These are phyloP conservation scores for Chlorospingus semifuscus DNA, from an alignment of 2,797 vertebrate species.

Conservation along the genomic window DNA sequence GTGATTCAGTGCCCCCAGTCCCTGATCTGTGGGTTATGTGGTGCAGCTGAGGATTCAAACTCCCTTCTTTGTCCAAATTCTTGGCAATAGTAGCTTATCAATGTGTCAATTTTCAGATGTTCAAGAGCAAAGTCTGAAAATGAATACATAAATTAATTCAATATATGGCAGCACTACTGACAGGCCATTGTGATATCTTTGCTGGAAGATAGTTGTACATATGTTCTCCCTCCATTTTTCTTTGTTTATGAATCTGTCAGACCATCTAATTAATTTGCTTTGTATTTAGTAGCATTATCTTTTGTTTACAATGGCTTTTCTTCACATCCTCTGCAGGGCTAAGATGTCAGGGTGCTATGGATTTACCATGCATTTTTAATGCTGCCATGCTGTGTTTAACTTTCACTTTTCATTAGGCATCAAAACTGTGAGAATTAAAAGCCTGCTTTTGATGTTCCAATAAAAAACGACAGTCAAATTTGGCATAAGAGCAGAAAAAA, in stretches of 20 bases:
- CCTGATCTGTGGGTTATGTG: background rate
- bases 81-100: background rate
- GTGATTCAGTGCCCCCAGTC: background rate
- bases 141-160: background rate
- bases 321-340: conserved; percentile 65
- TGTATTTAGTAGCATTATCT: conserved; percentile 61
- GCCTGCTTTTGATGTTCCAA: conserved; percentile 76
- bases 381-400: conserved; percentile 80
- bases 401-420: conserved; percentile 81
- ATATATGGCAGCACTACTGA: background rate
- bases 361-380: conserved; percentile 76
- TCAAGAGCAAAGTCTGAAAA: background rate
- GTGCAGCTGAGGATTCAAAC: background rate
- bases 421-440: conserved; percentile 81
- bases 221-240: conserved; percentile 40
- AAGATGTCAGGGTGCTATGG: conserved; percentile 70
- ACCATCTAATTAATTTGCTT: conserved; percentile 57
- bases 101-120: background rate
- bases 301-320: conserved; percentile 68
- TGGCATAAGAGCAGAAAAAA: conserved; percentile 73
- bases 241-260: conserved; percentile 43
- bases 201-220: conserved; percentile 19
- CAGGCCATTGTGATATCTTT: conserved; percentile 18
- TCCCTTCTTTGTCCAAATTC: background rate
- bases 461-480: conserved; percentile 76